Base-by-base conservation (phyloP, 2,888 invertebrate species). In the Caenorhabditis drosophilae region DNA sequence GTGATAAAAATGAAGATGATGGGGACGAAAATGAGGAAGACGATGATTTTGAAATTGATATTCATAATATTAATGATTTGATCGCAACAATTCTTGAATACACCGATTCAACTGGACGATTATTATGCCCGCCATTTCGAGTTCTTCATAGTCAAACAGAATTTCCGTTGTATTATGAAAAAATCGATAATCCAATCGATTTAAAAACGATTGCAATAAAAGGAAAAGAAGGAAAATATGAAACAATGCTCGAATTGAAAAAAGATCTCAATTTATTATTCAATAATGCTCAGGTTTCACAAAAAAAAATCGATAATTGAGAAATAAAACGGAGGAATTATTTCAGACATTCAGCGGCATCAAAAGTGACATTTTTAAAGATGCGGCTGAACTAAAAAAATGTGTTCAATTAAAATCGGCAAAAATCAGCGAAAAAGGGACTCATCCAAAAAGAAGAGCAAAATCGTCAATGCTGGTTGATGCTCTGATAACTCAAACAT, bases 321-420 rank as follows among this genome's bases (percentile, higher is more conserved):
- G n/a, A n/a, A n/a, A n/a, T n/a, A n/a, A n/a, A n/a, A n/a, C n/a
- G n/a, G n/a, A n/a, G n/a, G n/a, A n/a, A n/a, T n/a, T n/a, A n/a
- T n/a, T n/a, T n/a, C n/a, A n/a, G n/a, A n/a, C n/a, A 9, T 98
- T 94, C 83, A 97, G 97, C 84, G 96, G 96, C 83, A 93, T 97
- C 0, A 93, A 93, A 2, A 95, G 95, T 15, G 90, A 91, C 84
- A 95, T 97, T 76, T 96, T 94, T 84, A 94, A 93, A 41, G 80
- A 95, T 85, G 94, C 96, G 0, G 92, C 92, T 83, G 87, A 89
- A 23, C 85, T 97, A 53, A 91, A 92, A 83, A 92, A 91, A 70
- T 87, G 59, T 36, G 63, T 67, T 25, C 62, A 41, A 34, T 64
- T 69, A 25, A 72, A 71, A 46, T 55, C 58, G 12, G 56, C 56